A percentile compares a stretch with the other conserved stretches of the same genome.
These are phyloP conservation scores for Thunnus albacares DNA, from an alignment of 2,797 vertebrate genomes.

Conservation along the genomic window DNA sequence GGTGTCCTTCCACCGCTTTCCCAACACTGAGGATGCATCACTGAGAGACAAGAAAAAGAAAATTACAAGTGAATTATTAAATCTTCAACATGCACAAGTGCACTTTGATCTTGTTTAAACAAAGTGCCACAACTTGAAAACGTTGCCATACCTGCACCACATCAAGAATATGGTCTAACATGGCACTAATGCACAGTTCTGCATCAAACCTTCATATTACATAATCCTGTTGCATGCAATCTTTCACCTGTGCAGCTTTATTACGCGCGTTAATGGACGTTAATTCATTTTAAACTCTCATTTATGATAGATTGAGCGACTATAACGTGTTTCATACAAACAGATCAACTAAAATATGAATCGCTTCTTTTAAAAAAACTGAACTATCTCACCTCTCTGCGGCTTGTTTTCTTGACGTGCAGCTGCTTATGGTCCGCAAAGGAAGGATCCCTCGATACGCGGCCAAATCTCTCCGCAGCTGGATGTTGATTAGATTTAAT, in stretches of 20 bases:
- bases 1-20: conserved; percentile 90
- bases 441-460: conserved; percentile 31
- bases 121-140: background rate
- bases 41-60: conserved; percentile 40
- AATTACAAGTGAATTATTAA: background rate
- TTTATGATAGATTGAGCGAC: fast-evolving
- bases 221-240: background rate
- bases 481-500: conserved; percentile 55
- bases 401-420: conserved; percentile 59
- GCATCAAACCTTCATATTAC: background rate
- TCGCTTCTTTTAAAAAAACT: background rate
- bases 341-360: too few relatives aligned
- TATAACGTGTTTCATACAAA: background rate
- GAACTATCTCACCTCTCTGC: conserved; percentile 64
- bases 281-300: fast-evolving
- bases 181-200: background rate
- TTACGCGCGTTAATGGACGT: background rate
- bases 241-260: conserved; percentile 9
- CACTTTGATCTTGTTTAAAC: background rate
- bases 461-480: conserved; percentile 60
- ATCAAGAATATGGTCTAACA: background rate
- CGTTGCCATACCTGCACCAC: background rate
- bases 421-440: conserved; percentile 73
- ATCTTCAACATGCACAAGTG: background rate
- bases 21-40: conserved; percentile 63